phyloP scores from a whole-genome alignment of 2,888 invertebrate species.

The Drosophila quinaria region DNA sequence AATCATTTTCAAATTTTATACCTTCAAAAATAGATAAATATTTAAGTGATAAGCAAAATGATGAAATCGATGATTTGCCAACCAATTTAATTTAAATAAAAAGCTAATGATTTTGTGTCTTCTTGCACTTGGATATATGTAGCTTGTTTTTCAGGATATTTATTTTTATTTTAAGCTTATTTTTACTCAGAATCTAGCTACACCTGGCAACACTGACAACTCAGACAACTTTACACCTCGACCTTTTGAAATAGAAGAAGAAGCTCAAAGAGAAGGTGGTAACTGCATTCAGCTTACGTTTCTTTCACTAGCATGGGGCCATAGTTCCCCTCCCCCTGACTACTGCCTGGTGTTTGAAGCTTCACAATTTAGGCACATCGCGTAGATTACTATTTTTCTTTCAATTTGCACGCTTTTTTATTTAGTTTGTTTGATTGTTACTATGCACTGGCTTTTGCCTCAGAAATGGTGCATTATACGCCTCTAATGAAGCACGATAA shows the following conservation, averaged over 20 bases:
- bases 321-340: constrained; percentile 23
- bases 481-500: constrained; percentile 53
- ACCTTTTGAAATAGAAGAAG: constrained; percentile 34
- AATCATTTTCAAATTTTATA: too few relatives aligned
- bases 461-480: constrained; percentile 51
- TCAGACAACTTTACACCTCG: constrained; percentile 40
- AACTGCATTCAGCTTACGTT: constrained; percentile 49
- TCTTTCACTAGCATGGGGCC: constrained; percentile 34
- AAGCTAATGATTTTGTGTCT: too few relatives aligned
- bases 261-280: not conserved
- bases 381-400: constrained; percentile 27
- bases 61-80: too few relatives aligned
- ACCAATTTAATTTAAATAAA: too few relatives aligned
- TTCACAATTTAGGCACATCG: constrained; percentile 23
- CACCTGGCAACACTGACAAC: too few relatives aligned
- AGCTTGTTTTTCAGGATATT: too few relatives aligned
- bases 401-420: constrained; percentile 53
- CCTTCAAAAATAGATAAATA: too few relatives aligned
- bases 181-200: too few relatives aligned
- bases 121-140: too few relatives aligned
- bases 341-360: constrained; percentile 6
- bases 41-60: too few relatives aligned
- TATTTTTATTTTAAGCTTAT: too few relatives aligned
- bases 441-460: constrained; percentile 23
- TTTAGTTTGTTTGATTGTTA: constrained; percentile 22